Evolutionary conservation across 37 sponge, comb jelly and placozoan species (phyloP).

Genomic region (Hormiphora californensis): DNA sequence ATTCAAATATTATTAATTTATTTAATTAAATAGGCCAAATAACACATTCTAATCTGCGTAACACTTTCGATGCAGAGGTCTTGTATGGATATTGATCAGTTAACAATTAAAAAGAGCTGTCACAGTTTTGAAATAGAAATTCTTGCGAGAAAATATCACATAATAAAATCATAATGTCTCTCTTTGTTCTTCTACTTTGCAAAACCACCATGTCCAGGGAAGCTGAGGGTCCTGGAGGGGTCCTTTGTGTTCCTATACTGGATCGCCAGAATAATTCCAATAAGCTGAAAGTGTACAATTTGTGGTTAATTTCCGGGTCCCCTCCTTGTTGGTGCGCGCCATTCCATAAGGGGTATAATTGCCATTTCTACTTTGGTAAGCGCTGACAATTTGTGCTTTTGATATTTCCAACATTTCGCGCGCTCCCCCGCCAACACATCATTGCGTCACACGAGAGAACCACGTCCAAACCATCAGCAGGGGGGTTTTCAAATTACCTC

Average conservation of each 20-base stretch:
- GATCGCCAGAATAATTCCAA: slow-evolving; percentile 66
- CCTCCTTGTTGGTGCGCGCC: background rate
- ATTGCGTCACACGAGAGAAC: background rate
- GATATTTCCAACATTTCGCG: background rate
- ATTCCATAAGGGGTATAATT: background rate
- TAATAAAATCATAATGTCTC: no score
- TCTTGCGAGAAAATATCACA: no score
- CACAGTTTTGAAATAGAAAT: no score
- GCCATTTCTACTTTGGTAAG: background rate
- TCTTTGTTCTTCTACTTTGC: background rate
- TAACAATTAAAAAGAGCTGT: no score
- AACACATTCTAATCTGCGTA: no score
- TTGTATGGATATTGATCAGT: no score
- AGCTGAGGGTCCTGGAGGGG: slow-evolving; percentile 53
- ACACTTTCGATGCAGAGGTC: no score
- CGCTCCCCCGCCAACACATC: background rate
- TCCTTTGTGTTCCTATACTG: slow-evolving; percentile 75
- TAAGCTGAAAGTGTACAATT: slow-evolving; percentile 64
- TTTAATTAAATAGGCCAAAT: no score
- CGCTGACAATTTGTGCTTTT: background rate
- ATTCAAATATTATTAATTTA: no score
- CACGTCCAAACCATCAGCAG: background rate
- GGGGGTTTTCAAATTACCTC: slow-evolving; percentile 55
- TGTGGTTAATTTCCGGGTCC: background rate
- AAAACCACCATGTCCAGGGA: slow-evolving; percentile 45